Percentiles rank a stretch among this genome's conserved stretches.
These are phyloP conservation scores for Panagrolaimus sp. DNA, from an alignment of 1,140 invertebrate species.

Conservation along the genomic window DNA sequence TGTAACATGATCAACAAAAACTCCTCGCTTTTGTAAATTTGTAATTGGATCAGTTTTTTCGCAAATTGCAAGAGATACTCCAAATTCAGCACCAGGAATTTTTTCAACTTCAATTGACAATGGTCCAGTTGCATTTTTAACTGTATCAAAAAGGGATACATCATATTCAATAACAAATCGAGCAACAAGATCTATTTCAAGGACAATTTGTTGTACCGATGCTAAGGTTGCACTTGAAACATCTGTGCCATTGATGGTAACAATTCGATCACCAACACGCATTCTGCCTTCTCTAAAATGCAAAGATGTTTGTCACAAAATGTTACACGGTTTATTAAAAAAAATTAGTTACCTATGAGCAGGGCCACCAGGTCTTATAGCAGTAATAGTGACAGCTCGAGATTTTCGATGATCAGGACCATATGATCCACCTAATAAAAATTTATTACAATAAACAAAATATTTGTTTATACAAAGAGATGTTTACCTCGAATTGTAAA, in stretches of 20 bases:
- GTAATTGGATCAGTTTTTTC: constrained; percentile 26
- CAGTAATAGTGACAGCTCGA: constrained; percentile 76
- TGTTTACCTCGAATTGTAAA: constrained; percentile 68
- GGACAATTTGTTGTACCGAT: constrained; percentile 59
- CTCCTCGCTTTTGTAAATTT: constrained; percentile 59
- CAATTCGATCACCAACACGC: constrained; percentile 68
- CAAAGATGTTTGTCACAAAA: constrained; percentile 63
- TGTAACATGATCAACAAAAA: constrained; percentile 77
- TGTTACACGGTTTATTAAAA: constrained; percentile 40
- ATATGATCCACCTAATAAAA: constrained; percentile 65
- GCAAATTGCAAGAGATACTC: constrained; percentile 68
- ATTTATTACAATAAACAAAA: too few species aligned
- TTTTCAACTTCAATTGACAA: constrained; percentile 82
- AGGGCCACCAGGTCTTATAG: constrained; percentile 78
- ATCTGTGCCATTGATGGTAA: constrained; percentile 73
- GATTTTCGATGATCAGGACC: constrained; percentile 63
- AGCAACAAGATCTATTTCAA: constrained; percentile 23
- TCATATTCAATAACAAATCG: constrained; percentile 73
- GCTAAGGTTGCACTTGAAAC: constrained; percentile 61
- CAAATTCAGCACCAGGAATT: constrained; percentile 69
- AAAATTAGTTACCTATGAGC: constrained; percentile 70
- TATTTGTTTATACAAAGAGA: too few species aligned
- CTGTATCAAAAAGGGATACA: constrained; percentile 73
- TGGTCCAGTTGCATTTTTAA: constrained; percentile 76
- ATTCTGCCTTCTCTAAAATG: constrained; percentile 60